Percentiles rank a stretch among this genome's conserved stretches.
Evolutionary conservation across 2,797 vertebrate species (phyloP).

Genomic region (Vipera latastei): DNA sequence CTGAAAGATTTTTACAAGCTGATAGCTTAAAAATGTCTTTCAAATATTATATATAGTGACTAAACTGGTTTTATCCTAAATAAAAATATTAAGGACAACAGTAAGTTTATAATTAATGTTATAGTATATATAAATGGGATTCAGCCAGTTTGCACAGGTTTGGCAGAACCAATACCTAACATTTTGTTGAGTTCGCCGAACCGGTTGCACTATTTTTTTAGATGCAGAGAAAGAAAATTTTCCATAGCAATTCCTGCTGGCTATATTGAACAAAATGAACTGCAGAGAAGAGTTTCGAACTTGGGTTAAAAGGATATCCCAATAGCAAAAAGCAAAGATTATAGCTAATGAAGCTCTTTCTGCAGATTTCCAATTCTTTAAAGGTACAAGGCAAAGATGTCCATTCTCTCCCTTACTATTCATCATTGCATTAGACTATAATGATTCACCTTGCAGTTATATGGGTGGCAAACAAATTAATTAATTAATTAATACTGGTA

Average conservation of each 20-base stretch:
- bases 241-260: not conserved
- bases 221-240: not conserved
- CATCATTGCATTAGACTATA: not conserved
- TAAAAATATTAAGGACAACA: not conserved
- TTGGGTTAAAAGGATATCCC: not conserved
- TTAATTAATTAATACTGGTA: not conserved
- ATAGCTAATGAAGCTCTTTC: not conserved
- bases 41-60: not conserved
- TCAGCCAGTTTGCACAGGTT: too few species aligned
- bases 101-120: not conserved
- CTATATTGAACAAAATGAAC: not conserved
- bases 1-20: not conserved
- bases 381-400: not conserved
- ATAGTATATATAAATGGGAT: not conserved
- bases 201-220: not conserved
- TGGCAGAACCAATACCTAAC: too few species aligned
- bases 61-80: not conserved
- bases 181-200: too few species aligned
- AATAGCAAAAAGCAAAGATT: not conserved
- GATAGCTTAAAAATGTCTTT: not conserved
- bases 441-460: not conserved
- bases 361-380: not conserved
- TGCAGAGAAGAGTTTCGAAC: not conserved
- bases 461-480: not conserved
- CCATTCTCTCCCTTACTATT: not conserved